Evolutionary conservation across 1,140 invertebrate genomes (phyloP), one percentile per base, ranked within the genome.

Genomic region (Procambarus clarkii): DNA sequence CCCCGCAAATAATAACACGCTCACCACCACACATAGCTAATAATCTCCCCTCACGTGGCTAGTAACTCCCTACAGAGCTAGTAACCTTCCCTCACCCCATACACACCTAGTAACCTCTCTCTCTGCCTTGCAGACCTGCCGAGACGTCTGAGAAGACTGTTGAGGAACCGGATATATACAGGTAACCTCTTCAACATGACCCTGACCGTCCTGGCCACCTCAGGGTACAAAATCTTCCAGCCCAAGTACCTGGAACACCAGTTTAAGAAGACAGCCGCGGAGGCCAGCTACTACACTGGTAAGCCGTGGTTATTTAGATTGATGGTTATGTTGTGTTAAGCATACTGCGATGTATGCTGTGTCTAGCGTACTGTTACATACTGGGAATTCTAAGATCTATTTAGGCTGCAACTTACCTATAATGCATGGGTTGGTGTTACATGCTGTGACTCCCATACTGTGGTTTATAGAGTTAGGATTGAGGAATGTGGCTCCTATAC

Each of bases 161-260:
- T 69, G 13, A 13, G 64, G 13, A 69, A 69, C 64, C 11, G 64
- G 64, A 69, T 69, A 13, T 69, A n/a, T 13, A 13, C n/a, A n/a
- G 64, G 13, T 15, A 69, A 1, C 64, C 13, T 69, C 11, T 69
- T 69, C 64, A 69, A n/a, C n/a, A 69, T n/a, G 13, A 69, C n/a
- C 64, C n/a, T 69, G 13, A n/a, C 13, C n/a, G 64, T 69, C 64
- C 64, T 69, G 64, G 64, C 64, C 64, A 69, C 64, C 13, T 69
- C 64, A n/a, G 64, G 64, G 13, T 69, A 69, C n/a, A 69, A 69
- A n/a, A n/a, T 69, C 13, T 69, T 69, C 64, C 11, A 69, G 64
- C 64, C 64, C n/a, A 69, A 69, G 64, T 69, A 69, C 64, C 64
- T 69, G 11, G 64, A 69, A 69, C 64, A 69, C 64, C 64, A 69